These are phyloP conservation scores for Eretmochelys imbricata DNA, from an alignment of 2,113 vertebrate genomes.

Conservation along the genomic window DNA sequence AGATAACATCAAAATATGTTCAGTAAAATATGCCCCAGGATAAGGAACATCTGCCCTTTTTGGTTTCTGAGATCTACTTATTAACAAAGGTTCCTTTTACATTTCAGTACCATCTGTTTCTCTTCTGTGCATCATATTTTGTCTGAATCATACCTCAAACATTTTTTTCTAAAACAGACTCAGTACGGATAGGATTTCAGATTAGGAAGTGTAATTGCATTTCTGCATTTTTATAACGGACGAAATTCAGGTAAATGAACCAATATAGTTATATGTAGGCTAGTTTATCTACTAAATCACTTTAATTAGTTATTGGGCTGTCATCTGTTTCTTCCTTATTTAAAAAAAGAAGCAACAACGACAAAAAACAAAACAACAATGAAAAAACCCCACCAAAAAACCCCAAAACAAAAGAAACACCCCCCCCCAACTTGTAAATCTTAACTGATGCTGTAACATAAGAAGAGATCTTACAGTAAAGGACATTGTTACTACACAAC, in stretches of 20 bases:
- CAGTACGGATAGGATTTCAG: slow-evolving; percentile 12
- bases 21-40: neutral
- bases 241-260: slow-evolving; percentile 46
- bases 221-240: slow-evolving; percentile 34
- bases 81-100: neutral
- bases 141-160: neutral
- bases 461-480: neutral
- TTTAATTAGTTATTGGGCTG: slow-evolving; percentile 34
- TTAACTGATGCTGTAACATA: neutral
- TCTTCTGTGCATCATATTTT: slow-evolving; percentile 10
- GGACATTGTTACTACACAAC: neutral
- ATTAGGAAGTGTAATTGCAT: slow-evolving; percentile 48
- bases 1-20: slow-evolving; percentile 15
- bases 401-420: neutral
- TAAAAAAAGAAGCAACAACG: neutral
- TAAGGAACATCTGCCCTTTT: slow-evolving; percentile 17
- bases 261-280: slow-evolving; percentile 24
- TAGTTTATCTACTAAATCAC: slow-evolving; percentile 42
- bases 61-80: slow-evolving; percentile 12
- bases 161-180: slow-evolving; percentile 3
- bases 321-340: neutral
- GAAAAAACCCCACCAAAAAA: neutral
- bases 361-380: neutral
- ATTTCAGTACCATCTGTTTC: neutral
- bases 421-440: neutral